Conservation (phyloP, 2,113 vertebrate genomes). For the Hystrix cristata region DNA sequence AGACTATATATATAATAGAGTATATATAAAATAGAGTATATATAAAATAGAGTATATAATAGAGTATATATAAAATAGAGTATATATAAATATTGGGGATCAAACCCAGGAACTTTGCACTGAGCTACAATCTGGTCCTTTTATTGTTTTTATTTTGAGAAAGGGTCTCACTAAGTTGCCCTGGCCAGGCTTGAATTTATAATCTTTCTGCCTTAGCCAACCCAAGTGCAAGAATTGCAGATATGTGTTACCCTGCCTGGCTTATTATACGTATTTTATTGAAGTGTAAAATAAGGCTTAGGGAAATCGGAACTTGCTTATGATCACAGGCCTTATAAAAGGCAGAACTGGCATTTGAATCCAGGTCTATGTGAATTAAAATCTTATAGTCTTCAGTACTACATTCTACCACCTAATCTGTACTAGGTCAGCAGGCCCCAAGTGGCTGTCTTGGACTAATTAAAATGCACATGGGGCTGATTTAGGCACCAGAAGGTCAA, state of each 20-base stretch:
- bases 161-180: background rate
- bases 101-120: background rate
- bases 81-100: background rate
- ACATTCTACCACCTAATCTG: background rate
- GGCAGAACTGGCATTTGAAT: background rate
- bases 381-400: background rate
- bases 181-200: background rate
- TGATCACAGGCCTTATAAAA: background rate
- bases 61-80: too few relatives aligned
- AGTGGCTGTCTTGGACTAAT: background rate
- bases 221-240: background rate
- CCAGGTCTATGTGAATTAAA: background rate
- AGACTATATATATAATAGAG: too few relatives aligned
- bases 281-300: background rate
- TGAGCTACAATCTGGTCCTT: background rate
- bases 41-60: too few relatives aligned
- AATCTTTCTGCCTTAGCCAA: background rate
- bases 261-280: background rate
- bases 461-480: background rate
- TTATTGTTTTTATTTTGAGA: background rate
- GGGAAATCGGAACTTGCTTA: background rate
- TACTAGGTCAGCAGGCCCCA: background rate
- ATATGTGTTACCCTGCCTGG: background rate
- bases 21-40: too few relatives aligned
- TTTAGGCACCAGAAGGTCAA: background rate